These are phyloP conservation scores for Astreopora myriophthalma DNA, from an alignment of 64 coral and sea anemone genomes.

Conservation along the genomic window DNA sequence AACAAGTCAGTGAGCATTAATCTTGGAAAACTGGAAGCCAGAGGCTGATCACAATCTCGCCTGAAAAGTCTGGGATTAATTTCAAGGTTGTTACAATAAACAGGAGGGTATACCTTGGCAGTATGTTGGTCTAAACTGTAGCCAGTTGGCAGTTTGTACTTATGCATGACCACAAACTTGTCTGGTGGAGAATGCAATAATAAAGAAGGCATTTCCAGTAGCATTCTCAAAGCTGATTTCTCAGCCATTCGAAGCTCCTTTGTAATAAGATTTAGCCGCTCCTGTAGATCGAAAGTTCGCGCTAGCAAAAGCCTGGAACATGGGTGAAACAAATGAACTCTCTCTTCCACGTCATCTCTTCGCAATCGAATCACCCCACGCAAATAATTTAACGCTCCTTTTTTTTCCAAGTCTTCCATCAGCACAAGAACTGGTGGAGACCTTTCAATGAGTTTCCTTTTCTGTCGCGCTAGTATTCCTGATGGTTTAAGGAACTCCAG, in stretches of 20 bases:
- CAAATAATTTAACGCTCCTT: slow-evolving; percentile 63
- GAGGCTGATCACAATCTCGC: slow-evolving; percentile 51
- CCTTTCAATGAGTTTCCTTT: slow-evolving; percentile 76
- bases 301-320: slow-evolving; percentile 67
- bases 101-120: slow-evolving; percentile 75
- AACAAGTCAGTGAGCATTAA: slow-evolving; percentile 65
- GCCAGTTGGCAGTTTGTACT: slow-evolving; percentile 65
- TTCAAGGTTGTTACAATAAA: slow-evolving; percentile 27
- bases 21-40: slow-evolving; percentile 48
- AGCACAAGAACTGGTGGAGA: slow-evolving; percentile 80
- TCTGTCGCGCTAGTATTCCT: slow-evolving; percentile 74
- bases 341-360: slow-evolving; percentile 11
- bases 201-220: slow-evolving; percentile 76
- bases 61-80: slow-evolving; percentile 71
- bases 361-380: slow-evolving; percentile 57
- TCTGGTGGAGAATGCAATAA: slow-evolving; percentile 54
- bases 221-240: slow-evolving; percentile 67
- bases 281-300: slow-evolving; percentile 46
- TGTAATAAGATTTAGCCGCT: slow-evolving; percentile 62
- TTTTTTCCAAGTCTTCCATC: slow-evolving; percentile 20
- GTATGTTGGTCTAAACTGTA: slow-evolving; percentile 84
- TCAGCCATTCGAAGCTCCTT: slow-evolving; percentile 89
- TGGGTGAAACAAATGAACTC: slow-evolving; percentile 75
- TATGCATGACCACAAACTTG: slow-evolving; percentile 70
- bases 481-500: slow-evolving; percentile 74